Evolutionary conservation across 2,888 invertebrate genomes (phyloP).

Genomic region (Drosophila prostipennis): DNA sequence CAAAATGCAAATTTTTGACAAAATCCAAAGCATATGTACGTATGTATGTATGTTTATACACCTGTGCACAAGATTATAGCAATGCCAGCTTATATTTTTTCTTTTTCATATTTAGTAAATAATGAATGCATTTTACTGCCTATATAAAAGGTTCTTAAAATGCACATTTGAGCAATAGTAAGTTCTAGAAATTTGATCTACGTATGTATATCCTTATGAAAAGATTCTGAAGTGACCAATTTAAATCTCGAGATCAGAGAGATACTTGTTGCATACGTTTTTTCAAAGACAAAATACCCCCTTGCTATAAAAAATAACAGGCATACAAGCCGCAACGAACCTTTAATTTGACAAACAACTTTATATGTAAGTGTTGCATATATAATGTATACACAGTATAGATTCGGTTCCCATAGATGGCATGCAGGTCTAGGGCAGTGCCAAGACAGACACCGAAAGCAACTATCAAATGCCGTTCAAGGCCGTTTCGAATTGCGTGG

Average conservation of each 20-base stretch:
- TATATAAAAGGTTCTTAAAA: no score
- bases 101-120: no score
- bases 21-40: constrained; percentile 15
- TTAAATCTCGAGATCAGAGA: no score
- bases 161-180: no score
- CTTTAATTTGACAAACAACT: neutral
- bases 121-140: no score
- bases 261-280: neutral
- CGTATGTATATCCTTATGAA: no score
- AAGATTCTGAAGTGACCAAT: no score
- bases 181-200: no score
- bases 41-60: neutral
- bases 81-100: neutral
- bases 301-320: neutral
- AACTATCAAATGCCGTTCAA: constrained; percentile 52
- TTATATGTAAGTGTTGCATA: no score
- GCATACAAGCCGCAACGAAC: neutral
- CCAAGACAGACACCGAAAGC: constrained; percentile 33
- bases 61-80: neutral
- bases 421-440: constrained; percentile 26
- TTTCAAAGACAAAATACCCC: neutral
- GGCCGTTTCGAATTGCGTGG: constrained; percentile 68
- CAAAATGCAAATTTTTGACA: constrained; percentile 58
- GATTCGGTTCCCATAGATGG: constrained; percentile 4
- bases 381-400: neutral